Evolutionary conservation across 1,140 invertebrate genomes (phyloP), one percentile per base, ranked within the genome.

Genomic region (Heliothis virescens): DNA sequence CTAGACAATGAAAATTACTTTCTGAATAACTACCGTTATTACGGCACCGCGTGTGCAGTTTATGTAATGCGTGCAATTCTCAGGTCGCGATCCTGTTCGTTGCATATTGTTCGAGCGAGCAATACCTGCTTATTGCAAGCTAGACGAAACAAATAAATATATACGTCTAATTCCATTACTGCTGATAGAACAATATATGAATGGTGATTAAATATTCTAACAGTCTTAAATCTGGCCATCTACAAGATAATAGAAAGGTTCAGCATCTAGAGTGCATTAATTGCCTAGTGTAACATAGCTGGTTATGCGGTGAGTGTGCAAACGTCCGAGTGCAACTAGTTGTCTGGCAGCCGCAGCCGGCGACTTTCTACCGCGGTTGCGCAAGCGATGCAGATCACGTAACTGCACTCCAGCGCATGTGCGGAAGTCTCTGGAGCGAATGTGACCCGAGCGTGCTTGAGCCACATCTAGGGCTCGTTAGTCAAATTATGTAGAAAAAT

Each of bases 1-100:
- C 91, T 94, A 94, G 93, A 94, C 92, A 94, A 91, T 94, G 93
- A 94, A 94, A 88, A 91, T 91, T 83, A 86, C 73, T 88, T 88
- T 91, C 85, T 88, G 82, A 89, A 83, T 88, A 91, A 90, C 88
- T 87, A 84, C 86, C 82, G 87, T 81, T 79, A 84, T 90, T 87
- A 83, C 55, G 18, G 79, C 76, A 72, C 29, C 50, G 62, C 47
- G 47, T 82, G 26, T 79, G 18, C 21, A n/a, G 53, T 88, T 92
- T 93, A 92, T 85, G 87, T 91, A 93, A 92, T 81, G 72, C 57
- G 26, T 82, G 75, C 82, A 87, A 85, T 75, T 81, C 62, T 47
- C 18, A 59, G 63, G 52, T 67, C 60, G 60, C 16, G 55, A 47
- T 77, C 26, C 29, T 77, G 26, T 41, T 60, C 10, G 57, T 75